These are phyloP conservation scores for Ostrea edulis DNA, from an alignment of 1,140 invertebrate species.

Conservation along the genomic window DNA sequence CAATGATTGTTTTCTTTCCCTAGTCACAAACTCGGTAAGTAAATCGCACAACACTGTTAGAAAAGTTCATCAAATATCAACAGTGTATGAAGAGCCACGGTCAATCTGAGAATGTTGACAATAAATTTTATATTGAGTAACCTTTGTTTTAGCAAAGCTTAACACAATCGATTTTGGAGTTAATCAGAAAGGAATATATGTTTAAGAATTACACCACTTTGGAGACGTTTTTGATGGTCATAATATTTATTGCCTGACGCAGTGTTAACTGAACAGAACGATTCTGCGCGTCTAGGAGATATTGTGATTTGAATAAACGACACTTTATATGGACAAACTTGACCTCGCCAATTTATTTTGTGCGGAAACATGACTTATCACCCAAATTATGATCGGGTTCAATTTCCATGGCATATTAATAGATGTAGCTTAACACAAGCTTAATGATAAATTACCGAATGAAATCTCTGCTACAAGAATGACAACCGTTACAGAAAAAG, in stretches of 20 bases:
- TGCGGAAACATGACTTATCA: neutral
- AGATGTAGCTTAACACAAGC: neutral
- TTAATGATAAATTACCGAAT: neutral
- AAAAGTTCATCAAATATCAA: constrained; percentile 9
- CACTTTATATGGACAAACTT: neutral
- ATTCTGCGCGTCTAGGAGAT: neutral
- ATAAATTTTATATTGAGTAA: constrained; percentile 31
- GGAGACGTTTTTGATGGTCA: neutral
- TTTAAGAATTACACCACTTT: constrained; percentile 23
- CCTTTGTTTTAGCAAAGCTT: constrained; percentile 21
- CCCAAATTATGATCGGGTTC: neutral
- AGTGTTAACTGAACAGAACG: neutral
- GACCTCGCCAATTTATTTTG: constrained; percentile 20
- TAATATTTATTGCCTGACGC: neutral
- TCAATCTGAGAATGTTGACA: constrained; percentile 13
- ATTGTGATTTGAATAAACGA: neutral
- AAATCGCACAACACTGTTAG: neutral
- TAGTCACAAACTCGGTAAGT: neutral
- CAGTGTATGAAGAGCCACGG: neutral
- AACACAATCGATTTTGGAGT: constrained; percentile 31
- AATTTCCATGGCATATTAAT: constrained; percentile 14
- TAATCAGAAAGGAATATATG: constrained; percentile 30
- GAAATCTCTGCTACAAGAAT: neutral
- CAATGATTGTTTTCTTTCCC: too few relatives aligned
- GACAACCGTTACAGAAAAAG: neutral